Conservation (phyloP, 2,113 vertebrate genomes). For the Loxodonta africana region DNA sequence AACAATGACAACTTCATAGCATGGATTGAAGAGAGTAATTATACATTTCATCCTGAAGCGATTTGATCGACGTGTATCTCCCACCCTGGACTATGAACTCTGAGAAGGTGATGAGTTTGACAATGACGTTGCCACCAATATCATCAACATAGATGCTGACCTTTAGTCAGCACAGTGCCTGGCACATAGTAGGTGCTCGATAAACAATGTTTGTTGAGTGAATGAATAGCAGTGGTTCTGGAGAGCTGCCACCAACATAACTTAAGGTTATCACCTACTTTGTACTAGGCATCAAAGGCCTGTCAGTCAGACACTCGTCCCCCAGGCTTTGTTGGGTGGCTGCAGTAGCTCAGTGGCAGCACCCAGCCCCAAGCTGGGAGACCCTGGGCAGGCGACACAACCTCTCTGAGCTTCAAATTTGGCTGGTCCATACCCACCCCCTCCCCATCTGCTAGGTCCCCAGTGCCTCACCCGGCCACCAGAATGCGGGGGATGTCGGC, state of each 20-base stretch:
- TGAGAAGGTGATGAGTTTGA: not conserved
- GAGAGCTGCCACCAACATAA: not conserved
- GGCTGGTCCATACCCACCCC: too few relatives aligned
- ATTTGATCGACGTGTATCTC: not conserved
- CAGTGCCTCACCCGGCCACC: conserved; percentile 93
- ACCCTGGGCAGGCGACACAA: not conserved
- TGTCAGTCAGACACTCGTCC: not conserved
- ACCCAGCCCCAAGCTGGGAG: rapidly evolving
- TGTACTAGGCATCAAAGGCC: not conserved
- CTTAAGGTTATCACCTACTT: not conserved
- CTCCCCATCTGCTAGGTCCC: rapidly evolving
- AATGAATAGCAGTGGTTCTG: not conserved
- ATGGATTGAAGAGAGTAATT: not conserved
- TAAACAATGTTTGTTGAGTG: not conserved
- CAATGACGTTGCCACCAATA: not conserved
- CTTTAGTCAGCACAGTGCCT: not conserved
- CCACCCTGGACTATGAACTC: not conserved
- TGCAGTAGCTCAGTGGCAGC: rapidly evolving
- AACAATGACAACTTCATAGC: not conserved
- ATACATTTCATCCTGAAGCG: not conserved
- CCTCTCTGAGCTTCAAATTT: not conserved
- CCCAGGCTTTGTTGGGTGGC: not conserved
- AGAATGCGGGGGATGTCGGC: conserved; percentile 96
- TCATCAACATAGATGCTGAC: not conserved
- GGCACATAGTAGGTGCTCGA: not conserved